Percentiles rank a stretch among this genome's conserved stretches.
Evolutionary conservation across 64 coral and sea anemone species (phyloP).

Genomic region (Montipora sp.): DNA sequence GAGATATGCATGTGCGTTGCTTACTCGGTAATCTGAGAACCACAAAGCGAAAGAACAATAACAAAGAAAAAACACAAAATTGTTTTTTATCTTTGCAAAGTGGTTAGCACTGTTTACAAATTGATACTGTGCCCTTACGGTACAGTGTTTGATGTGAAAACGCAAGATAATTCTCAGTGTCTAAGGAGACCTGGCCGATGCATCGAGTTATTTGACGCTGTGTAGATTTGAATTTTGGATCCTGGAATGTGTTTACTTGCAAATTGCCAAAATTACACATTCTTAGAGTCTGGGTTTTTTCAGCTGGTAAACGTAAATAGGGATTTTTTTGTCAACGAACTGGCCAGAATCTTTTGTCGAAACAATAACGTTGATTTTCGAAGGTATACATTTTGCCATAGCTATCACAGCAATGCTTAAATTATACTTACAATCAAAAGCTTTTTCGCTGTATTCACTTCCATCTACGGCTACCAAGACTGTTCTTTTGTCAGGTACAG

Average conservation of each 20-base stretch:
- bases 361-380: neutral
- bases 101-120: neutral
- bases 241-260: neutral
- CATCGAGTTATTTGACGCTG: too few relatives aligned
- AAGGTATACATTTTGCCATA: neutral
- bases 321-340: neutral
- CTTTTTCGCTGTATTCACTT: conserved; percentile 56
- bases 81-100: neutral
- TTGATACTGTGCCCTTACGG: neutral
- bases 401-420: neutral
- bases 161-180: too few relatives aligned
- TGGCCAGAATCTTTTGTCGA: neutral
- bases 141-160: neutral
- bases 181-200: too few relatives aligned
- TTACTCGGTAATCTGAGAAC: too few relatives aligned
- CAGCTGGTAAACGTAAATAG: neutral
- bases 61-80: neutral
- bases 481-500: conserved; percentile 3
- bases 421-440: conserved; percentile 69
- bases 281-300: neutral
- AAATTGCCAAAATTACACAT: neutral
- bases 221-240: too few relatives aligned
- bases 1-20: too few relatives aligned
- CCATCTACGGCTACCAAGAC: conserved; percentile 63
- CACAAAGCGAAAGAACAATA: too few relatives aligned